Percentiles rank a stretch among this genome's conserved stretches.
Conservation (phyloP, 2,888 invertebrate genomes). For the Ceriagrion tenellum region DNA sequence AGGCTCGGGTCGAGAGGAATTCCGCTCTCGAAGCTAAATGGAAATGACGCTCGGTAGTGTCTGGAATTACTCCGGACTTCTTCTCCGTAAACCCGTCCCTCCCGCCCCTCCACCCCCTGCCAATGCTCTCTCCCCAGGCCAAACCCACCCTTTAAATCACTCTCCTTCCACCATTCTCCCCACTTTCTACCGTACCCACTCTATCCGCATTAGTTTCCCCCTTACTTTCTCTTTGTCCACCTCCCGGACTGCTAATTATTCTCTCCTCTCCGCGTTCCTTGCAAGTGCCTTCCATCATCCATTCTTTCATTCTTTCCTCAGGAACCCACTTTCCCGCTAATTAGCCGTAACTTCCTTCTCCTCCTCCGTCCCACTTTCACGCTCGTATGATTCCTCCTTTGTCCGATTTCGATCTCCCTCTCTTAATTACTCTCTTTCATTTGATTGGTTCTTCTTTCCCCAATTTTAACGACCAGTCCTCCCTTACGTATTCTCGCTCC, state of each 20-base stretch:
- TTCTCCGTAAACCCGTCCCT: no score
- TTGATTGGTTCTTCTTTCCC: not conserved
- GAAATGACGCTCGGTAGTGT: constrained; percentile 37
- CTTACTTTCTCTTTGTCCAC: not conserved
- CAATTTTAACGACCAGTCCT: not conserved
- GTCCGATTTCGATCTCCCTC: not conserved
- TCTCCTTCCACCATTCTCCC: not conserved
- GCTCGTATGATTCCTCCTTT: not conserved
- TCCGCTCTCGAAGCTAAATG: constrained; percentile 30
- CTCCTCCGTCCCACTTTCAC: not conserved
- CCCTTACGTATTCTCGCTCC: not conserved
- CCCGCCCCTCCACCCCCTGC: not conserved
- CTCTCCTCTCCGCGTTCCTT: not conserved
- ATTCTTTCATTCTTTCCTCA: not conserved
- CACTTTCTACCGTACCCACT: not conserved
- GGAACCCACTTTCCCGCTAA: not conserved
- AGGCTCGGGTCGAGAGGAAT: not conserved
- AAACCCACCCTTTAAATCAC: not conserved
- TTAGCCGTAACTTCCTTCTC: not conserved
- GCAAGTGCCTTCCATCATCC: not conserved
- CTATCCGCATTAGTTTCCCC: not conserved
- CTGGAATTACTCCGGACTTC: constrained; percentile 18
- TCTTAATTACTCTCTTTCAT: not conserved
- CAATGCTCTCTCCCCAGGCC: not conserved
- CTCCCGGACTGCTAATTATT: not conserved